Base-by-base conservation (phyloP, 2,797 vertebrate genomes). In the Anguilla megastoma region DNA sequence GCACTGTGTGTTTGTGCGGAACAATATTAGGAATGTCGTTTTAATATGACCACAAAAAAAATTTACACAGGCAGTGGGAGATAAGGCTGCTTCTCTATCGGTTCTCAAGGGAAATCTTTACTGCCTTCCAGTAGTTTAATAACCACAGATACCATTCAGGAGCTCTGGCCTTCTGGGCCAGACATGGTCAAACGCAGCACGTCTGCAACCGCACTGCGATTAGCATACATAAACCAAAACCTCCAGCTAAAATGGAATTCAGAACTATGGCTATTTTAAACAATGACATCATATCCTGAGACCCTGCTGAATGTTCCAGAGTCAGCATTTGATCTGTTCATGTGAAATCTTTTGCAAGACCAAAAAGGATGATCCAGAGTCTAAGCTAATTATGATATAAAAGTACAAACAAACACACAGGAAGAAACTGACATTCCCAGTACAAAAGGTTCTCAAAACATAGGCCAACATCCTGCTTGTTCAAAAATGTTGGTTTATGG, bases 91-190 rank as follows among this genome's bases (percentile, higher is more conserved):
- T 84, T 84, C 48, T 30, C 24, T 54, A 33, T 58, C 84, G 10
- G 80, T 50, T 60, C 27, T 58, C 83, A 30, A 33, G 48, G 52
- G 84, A 56, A 58, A 58, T 6, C 54, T 85, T 56, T 84, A 84
- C 16, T 27, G n/a, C 30, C 30, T 36, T 84, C 56, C 84, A 33
- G n/a, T 58, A 30, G n/a, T 80, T 50, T 48, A 80, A 80, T 16
- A 18, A 58, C 18, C 16, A 27, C 2, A 85, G 52, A 56, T 33
- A 56, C 24, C 24, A 4, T 56, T 84, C 83, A 56, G 52, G 83
- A 58, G 76, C 52, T 16, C 27, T 4, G 10, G 74, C 33, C 27
- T 33, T 58, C 14, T 4, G 8, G 52, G 30, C n/a, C 56, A 85
- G 14, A 58, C 27, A 76, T 5, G 16, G 82, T 84, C 30, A 56